Evolutionary conservation across 2,113 vertebrate genomes (phyloP).

Genomic region (Sinocyclocheilus anophthalmus): DNA sequence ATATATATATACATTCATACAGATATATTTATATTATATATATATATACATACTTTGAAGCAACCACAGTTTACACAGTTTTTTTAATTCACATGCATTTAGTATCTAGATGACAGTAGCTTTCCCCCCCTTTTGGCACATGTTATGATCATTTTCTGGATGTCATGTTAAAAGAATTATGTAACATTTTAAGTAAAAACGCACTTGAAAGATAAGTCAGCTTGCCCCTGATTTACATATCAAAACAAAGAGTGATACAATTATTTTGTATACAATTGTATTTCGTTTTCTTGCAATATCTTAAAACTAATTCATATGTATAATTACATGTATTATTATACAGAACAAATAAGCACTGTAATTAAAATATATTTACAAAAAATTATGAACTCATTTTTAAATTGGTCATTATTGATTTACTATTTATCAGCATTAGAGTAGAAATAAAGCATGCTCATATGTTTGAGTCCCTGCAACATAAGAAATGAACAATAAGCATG

Average conservation of each 20-base stretch:
- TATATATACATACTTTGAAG: neutral
- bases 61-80: neutral
- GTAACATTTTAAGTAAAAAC: neutral
- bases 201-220: neutral
- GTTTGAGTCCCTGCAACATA: neutral
- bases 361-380: neutral
- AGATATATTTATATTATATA: neutral
- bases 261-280: neutral
- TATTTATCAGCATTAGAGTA: neutral
- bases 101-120: neutral
- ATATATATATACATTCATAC: neutral
- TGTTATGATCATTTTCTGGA: neutral
- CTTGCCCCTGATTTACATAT: neutral
- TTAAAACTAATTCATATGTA: neutral
- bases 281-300: neutral
- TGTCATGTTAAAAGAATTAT: neutral
- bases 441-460: neutral
- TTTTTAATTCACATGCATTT: neutral
- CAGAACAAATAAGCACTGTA: neutral
- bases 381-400: neutral
- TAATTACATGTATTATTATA: neutral
- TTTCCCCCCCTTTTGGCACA: neutral
- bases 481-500: neutral
- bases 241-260: neutral
- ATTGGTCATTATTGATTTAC: neutral